Evolutionary conservation across 2,113 vertebrate species (phyloP), one percentile per base, ranked within the genome.

Genomic region (Cryptomyrus ogoouensis): DNA sequence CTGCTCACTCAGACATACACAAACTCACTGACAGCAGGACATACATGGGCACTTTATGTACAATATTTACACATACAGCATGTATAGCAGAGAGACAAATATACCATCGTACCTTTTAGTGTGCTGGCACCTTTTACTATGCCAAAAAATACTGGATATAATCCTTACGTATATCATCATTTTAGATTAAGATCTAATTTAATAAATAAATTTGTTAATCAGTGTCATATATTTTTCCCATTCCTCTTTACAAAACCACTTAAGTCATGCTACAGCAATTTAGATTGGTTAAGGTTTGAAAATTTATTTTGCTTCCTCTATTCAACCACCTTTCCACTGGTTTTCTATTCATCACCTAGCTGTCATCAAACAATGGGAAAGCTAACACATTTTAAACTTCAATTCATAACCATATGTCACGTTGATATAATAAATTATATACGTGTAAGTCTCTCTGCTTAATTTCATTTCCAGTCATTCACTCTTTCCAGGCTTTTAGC

Each of bases 391-490:
- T 42, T 39, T 42, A 39, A 77, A 42, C 1, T 70, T 42, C 35
- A 39, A 19, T 80, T 80, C 2, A 42, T 42, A 42, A 42, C 35
- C 70, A 80, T 35, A 77, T 70, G 27, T 31, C 62, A 70, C 10
- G 0, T 31, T 31, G 10, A 31, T 70, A 70, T 70, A 70, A 70
- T 70, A 31, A 13, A 80, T 42, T 80, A 42, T 77, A 77, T 42
- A 17, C 2, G 6, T 85, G 8, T 21, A 85, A 50, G 83, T n/a
- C 47, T 27, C 44, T 50, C 21, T 50, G 46, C n/a, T 39, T 70
- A 31, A 84, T 44, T 47, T n/a, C 21, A 46, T 87, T 89, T 84
- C 87, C 88, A 66, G 90, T 17, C 24, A 88, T 49, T 44, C 49
- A 52, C 88, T 89, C 56, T 91, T 49, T 24, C 21, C 21, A 86